Evolutionary conservation across 2,113 vertebrate species (phyloP).

Genomic region (Mus pahari): DNA sequence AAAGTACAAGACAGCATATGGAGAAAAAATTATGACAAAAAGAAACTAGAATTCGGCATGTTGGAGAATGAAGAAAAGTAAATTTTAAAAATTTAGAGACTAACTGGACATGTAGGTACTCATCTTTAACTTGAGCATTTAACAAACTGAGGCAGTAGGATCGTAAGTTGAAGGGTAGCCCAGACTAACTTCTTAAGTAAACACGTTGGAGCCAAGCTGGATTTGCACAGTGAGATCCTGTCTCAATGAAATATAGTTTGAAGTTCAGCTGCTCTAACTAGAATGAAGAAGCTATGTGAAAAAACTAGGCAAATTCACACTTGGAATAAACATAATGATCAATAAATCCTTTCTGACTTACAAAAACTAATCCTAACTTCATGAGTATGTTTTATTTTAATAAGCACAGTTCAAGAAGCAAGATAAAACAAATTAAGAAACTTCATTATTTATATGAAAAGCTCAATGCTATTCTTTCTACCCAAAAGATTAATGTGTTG

Average conservation of each 20-base stretch:
- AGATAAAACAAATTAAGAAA: slow-evolving; percentile 72
- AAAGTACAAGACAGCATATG: neutral
- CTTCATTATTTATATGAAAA: slow-evolving; percentile 66
- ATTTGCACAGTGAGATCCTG: neutral
- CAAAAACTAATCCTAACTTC: slow-evolving; percentile 42
- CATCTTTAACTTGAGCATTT: neutral
- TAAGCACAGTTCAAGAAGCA: slow-evolving; percentile 66
- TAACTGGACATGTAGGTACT: neutral
- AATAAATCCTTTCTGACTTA: slow-evolving; percentile 71
- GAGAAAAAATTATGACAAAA: slow-evolving; percentile 38
- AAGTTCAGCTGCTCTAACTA: slow-evolving; percentile 38
- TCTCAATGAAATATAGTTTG: neutral
- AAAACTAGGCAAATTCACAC: slow-evolving; percentile 44
- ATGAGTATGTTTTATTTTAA: slow-evolving; percentile 72
- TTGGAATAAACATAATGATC: slow-evolving; percentile 57
- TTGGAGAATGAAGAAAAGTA: slow-evolving; percentile 54
- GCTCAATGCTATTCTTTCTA: slow-evolving; percentile 58
- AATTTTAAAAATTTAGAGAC: slow-evolving; percentile 52
- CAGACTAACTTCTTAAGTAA: neutral
- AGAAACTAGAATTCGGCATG: neutral
- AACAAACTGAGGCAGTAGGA: neutral
- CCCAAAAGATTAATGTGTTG: slow-evolving; percentile 68
- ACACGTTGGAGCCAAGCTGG: neutral
- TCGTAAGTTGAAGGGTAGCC: neutral
- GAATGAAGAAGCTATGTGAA: slow-evolving; percentile 37